A percentile compares a stretch with the other conserved stretches of the same genome.
phyloP scores from a whole-genome alignment of 2,888 invertebrate genomes.

The Osmoderma eremita region DNA sequence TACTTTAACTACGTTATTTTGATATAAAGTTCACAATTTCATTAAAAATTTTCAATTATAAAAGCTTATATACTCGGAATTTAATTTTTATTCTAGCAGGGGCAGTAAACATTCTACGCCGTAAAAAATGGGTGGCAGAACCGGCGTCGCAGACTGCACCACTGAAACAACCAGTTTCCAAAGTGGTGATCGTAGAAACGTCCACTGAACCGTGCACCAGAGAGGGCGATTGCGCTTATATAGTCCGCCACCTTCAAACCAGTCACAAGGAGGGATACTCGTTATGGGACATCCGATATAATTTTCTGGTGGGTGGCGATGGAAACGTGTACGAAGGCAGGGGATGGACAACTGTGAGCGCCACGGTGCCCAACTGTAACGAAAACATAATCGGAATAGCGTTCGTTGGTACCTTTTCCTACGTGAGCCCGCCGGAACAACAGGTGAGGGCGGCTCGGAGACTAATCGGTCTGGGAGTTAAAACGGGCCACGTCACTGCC shows the following conservation, averaged over 20 bases:
- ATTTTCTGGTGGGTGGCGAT: constrained; percentile 79
- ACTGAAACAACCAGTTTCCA: constrained; percentile 20
- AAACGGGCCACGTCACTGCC: constrained; percentile 68
- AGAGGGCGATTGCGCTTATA: constrained; percentile 26
- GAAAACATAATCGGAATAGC: no score
- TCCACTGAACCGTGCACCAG: constrained; percentile 13
- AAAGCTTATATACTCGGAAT: no score
- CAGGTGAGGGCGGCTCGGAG: constrained; percentile 66
- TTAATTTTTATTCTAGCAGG: constrained; percentile 22
- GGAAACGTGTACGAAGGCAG: constrained; percentile 59
- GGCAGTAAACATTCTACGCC: constrained; percentile 22
- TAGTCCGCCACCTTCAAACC: constrained; percentile 63
- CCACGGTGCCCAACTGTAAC: no score
- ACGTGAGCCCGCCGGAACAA: no score
- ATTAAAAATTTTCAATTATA: no score
- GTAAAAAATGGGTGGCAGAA: constrained; percentile 33
- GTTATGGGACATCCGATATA: constrained; percentile 75
- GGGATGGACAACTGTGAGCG: no score
- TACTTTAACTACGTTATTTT: no score
- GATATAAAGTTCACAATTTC: no score
- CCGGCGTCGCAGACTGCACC: neutral
- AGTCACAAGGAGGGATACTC: constrained; percentile 74
- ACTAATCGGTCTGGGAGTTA: constrained; percentile 72
- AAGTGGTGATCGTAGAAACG: constrained; percentile 35
- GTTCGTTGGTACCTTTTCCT: no score